Base-by-base conservation (phyloP, 2,888 invertebrate species). In the Drepanosiphum platanoidis region DNA sequence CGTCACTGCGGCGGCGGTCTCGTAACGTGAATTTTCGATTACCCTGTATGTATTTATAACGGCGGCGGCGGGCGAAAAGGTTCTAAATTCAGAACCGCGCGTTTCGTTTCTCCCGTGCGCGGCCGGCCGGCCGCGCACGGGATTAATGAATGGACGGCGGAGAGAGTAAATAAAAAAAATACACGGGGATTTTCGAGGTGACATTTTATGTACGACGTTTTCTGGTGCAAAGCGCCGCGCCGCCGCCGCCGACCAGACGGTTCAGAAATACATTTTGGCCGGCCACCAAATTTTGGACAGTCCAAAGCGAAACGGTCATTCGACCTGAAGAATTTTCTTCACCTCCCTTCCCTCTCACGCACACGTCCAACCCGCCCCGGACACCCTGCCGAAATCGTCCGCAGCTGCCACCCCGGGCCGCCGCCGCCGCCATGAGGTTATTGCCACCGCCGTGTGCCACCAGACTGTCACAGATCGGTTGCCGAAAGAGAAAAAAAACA, bases 201-300 rank as follows among this genome's bases (percentile, higher is more conserved):
- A 84, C 84, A 84, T 66, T 77, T 39, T 74, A 42, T 66, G 64
- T 30, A 39, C 70, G 66, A 34, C 58, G 68, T 64, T 66, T n/a
- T 46, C 64, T 77, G 81, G 71, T 81, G 75, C 77, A 68, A 22
- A 39, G 36, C 46, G 70, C n/a, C 71, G 7, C 58, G 22, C 32
- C 34, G 58, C 13, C 11, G 30, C 36, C 68, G 71, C 72, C 71
- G 72, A 75, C 75, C 84, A 68, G 75, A 84, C 84, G 18, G 68
- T 77, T 84, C 84, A 84, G 77, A 84, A 84, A 84, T 84, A 84
- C 74, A 84, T 84, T 77, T 58, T 84, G 84, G 84, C 22, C 15
- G n/a, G 15, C 22, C 9, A 39, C 84, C 84, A 84, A 71, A 66
- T 77, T 84, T 84, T 70, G 75, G 84, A 84, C 84, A 77, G 83